Base-by-base conservation (phyloP, 2,888 invertebrate genomes). In the Meloe dianella region DNA sequence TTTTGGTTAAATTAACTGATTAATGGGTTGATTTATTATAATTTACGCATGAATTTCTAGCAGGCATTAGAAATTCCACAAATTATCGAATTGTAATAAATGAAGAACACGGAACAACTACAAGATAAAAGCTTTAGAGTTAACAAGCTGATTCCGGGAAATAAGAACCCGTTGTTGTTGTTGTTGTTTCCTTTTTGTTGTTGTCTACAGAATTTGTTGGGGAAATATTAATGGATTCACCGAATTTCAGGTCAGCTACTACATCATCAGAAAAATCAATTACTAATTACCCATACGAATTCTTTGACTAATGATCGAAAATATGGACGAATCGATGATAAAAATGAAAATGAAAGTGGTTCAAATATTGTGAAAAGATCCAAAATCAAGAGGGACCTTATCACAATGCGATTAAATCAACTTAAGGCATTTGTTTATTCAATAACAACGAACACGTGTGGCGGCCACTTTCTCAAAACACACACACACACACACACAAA, bases 1-100 rank as follows among this genome's bases (percentile, higher is more conserved):
- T 54, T 54, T 54, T n/a, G n/a, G 54, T 24, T 54, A 12, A 24
- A 54, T 54, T 54, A 54, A 54, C 24, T 24, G 54, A 54, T 54
- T 54, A 41, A 35, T 2, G 22, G 54, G 10, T 5, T 54, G 17
- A 12, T 54, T 54, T 54, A 54, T 41, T 41, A 7, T 12, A 0
- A 41, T 54, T 54, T 54, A 14, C 54, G 14, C 24, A 12, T 5
- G 54, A 54, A 22, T 54, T 22, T 24, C 22, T 9, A 24, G 12
- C 24, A 20, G 1, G n/a, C n/a, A n/a, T n/a, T n/a, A n/a, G n/a
- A n/a, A n/a, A n/a, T n/a, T n/a, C n/a, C n/a, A n/a, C n/a, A n/a
- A n/a, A n/a, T n/a, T 54, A 22, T 12, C 1, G 6, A 54, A 12
- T 20, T 2, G 12, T 24, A 14, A 5, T 12, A 54, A 41, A 14